Conservation (phyloP, 2,797 vertebrate genomes). For the Megaceryle alcyon region DNA sequence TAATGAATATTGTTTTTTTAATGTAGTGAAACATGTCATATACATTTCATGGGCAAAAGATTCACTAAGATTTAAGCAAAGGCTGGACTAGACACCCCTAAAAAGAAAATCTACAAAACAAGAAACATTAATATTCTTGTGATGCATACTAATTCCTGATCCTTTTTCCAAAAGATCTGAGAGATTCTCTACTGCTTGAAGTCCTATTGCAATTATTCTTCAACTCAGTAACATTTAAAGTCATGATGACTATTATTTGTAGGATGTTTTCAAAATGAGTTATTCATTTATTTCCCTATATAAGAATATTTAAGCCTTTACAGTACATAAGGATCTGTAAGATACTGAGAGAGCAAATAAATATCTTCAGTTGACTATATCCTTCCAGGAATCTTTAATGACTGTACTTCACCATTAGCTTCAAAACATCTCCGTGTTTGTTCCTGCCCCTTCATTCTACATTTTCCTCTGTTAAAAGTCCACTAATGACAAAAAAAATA, state of each 20-base stretch:
- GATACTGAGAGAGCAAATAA: rapidly evolving
- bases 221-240: not conserved
- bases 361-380: not conserved
- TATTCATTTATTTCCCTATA: not conserved
- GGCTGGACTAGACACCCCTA: not conserved
- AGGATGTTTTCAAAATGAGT: not conserved
- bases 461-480: not conserved
- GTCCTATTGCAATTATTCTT: not conserved
- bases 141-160: not conserved
- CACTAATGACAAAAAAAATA: not conserved
- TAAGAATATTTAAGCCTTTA: not conserved
- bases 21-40: not conserved
- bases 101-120: not conserved
- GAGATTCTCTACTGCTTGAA: not conserved
- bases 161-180: not conserved
- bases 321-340: not conserved
- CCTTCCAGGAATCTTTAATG: not conserved
- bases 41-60: not conserved
- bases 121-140: not conserved
- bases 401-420: not conserved
- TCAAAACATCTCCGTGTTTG: not conserved
- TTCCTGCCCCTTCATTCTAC: not conserved
- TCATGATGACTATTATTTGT: not conserved
- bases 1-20: not conserved
- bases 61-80: not conserved